Percentiles rank a stretch among this genome's conserved stretches.
These are phyloP conservation scores for Odocoileus hemionus DNA, from an alignment of 2,113 vertebrate genomes.

Conservation along the genomic window DNA sequence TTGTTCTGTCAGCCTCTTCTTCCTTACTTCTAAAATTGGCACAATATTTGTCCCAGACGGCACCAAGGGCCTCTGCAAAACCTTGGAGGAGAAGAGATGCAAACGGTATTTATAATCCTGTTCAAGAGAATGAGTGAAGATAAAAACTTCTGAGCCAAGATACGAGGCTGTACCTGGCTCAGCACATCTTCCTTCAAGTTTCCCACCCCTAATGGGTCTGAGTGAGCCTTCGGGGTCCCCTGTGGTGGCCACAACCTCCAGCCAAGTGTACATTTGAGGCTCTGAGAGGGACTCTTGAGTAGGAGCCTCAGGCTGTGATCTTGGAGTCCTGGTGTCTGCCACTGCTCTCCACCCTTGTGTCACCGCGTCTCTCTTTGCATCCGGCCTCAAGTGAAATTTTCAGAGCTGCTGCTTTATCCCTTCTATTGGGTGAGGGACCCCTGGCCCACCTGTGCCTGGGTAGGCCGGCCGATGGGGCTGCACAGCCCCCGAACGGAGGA, in stretches of 20 bases:
- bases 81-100: not conserved
- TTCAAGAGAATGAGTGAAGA: not conserved
- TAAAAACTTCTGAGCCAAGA: not conserved
- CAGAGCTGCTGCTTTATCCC: not conserved
- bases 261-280: not conserved
- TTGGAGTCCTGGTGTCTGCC: not conserved
- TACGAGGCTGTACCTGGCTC: not conserved
- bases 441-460: not conserved
- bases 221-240: not conserved
- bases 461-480: fast-evolving
- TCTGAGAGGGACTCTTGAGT: not conserved
- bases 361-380: not conserved
- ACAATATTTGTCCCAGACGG: not conserved
- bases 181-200: not conserved
- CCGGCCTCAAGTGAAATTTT: not conserved
- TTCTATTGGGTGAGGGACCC: not conserved
- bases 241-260: not conserved
- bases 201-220: not conserved
- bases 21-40: not conserved
- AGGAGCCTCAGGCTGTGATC: not conserved
- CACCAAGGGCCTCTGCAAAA: not conserved
- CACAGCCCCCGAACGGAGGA: not conserved
- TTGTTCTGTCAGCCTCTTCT: not conserved
- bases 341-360: not conserved
- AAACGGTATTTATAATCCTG: not conserved